These are phyloP conservation scores for Entomobrya proxima DNA, from an alignment of 2,888 invertebrate genomes.

Conservation along the genomic window DNA sequence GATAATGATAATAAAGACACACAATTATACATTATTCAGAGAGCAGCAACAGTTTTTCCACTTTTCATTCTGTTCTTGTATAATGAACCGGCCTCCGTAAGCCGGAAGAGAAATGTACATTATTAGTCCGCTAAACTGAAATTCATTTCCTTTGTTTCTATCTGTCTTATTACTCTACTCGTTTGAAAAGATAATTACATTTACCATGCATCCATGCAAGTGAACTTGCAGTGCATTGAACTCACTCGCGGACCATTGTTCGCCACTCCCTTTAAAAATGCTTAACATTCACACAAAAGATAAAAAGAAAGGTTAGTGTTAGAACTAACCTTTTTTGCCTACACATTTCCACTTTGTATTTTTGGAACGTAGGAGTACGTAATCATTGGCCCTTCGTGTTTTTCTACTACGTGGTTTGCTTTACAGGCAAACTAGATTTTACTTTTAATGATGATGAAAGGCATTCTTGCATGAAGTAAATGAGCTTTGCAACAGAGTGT, in stretches of 20 bases:
- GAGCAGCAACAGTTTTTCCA: slow-evolving; percentile 1
- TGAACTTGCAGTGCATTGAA: slow-evolving; percentile 41
- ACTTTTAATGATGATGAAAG: slow-evolving; percentile 50
- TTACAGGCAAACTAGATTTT: not conserved
- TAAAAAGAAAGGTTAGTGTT: not conserved
- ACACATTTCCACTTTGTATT: no score
- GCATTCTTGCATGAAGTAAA: slow-evolving; percentile 56
- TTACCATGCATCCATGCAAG: slow-evolving; percentile 34
- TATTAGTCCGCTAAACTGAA: not conserved
- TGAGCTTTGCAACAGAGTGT: slow-evolving; percentile 21
- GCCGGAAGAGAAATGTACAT: slow-evolving; percentile 16
- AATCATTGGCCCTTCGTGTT: no score
- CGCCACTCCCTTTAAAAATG: slow-evolving; percentile 19
- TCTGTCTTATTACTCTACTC: not conserved
- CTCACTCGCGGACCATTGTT: not conserved
- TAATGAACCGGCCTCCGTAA: not conserved
- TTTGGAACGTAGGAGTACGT: no score
- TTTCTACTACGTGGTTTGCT: not conserved
- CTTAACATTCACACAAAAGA: not conserved
- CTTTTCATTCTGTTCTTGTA: not conserved
- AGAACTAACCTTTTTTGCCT: not conserved
- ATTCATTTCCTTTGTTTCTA: not conserved
- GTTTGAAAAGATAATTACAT: slow-evolving; percentile 55
- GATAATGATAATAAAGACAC: not conserved
- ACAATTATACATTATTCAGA: not conserved